phyloP scores from a whole-genome alignment of 2,888 invertebrate genomes.

The Xestia rhomboidea region DNA sequence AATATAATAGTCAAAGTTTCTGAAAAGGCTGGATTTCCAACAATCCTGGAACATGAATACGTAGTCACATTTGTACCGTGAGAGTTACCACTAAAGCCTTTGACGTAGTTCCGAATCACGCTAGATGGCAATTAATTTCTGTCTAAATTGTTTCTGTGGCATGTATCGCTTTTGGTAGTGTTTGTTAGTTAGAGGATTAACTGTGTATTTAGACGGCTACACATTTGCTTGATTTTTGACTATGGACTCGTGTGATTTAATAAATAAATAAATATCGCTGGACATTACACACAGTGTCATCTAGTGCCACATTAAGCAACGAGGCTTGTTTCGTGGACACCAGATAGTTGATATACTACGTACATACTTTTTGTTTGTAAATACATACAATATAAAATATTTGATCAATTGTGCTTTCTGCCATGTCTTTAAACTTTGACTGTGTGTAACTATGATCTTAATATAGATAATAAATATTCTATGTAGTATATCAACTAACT shows the following conservation, averaged over 20 bases:
- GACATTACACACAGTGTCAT: too few species aligned
- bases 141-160: constrained; percentile 11
- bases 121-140: constrained; percentile 37
- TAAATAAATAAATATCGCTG: too few species aligned
- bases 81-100: constrained; percentile 37
- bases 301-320: too few species aligned
- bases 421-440: not conserved
- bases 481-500: too few species aligned
- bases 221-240: not conserved
- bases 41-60: not conserved
- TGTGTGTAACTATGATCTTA: not conserved
- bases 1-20: constrained; percentile 18
- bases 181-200: constrained; percentile 15
- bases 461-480: too few species aligned
- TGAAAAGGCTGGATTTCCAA: constrained; percentile 4
- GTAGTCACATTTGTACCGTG: constrained; percentile 16
- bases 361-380: too few species aligned
- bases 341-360: too few species aligned
- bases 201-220: not conserved
- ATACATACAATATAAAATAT: too few species aligned
- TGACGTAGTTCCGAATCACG: constrained; percentile 14
- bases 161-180: constrained; percentile 4
- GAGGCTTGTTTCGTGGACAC: too few species aligned
- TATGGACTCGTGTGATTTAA: not conserved
- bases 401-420: not conserved